A percentile compares a stretch with the other conserved stretches of the same genome.
Evolutionary conservation across 2,888 invertebrate species (phyloP).

Genomic region (Leucozona laternaria): DNA sequence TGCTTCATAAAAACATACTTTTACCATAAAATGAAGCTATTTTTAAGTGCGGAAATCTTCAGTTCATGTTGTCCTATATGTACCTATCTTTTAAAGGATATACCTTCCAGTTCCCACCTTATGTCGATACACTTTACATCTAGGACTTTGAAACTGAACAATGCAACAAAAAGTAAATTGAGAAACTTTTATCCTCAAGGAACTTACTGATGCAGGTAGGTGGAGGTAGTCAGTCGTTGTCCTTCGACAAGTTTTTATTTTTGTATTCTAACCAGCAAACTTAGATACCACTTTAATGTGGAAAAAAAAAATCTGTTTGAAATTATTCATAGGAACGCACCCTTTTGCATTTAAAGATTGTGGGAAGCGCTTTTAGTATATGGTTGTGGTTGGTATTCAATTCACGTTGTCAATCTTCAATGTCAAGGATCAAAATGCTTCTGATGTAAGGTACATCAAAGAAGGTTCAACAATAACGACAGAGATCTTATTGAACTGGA

Average conservation of each 20-base stretch:
- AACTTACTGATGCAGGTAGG: slow-evolving; percentile 6
- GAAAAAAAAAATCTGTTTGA: neutral
- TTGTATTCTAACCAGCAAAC: neutral
- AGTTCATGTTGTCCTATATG: neutral
- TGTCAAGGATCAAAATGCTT: slow-evolving; percentile 19
- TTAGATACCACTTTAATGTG: neutral
- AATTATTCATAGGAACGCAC: slow-evolving; percentile 52
- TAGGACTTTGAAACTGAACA: slow-evolving; percentile 3
- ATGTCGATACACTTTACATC: neutral
- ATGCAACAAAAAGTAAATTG: slow-evolving; percentile 28
- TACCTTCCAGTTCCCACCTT: no score
- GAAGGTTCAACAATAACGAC: slow-evolving; percentile 5
- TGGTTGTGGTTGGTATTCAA: slow-evolving; percentile 40
- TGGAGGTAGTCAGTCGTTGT: neutral
- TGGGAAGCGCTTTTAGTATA: slow-evolving; percentile 29
- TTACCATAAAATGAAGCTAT: neutral
- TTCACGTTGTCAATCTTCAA: slow-evolving; percentile 14
- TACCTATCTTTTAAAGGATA: neutral
- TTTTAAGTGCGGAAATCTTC: slow-evolving; percentile 1
- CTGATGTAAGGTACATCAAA: neutral
- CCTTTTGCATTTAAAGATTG: slow-evolving; percentile 26
- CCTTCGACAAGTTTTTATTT: neutral
- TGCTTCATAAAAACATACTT: neutral
- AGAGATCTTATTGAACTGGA: slow-evolving; percentile 54
- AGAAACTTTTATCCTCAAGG: slow-evolving; percentile 33